Evolutionary conservation across 2,888 invertebrate species (phyloP).

Genomic region (Rotaria magnacalcarata): DNA sequence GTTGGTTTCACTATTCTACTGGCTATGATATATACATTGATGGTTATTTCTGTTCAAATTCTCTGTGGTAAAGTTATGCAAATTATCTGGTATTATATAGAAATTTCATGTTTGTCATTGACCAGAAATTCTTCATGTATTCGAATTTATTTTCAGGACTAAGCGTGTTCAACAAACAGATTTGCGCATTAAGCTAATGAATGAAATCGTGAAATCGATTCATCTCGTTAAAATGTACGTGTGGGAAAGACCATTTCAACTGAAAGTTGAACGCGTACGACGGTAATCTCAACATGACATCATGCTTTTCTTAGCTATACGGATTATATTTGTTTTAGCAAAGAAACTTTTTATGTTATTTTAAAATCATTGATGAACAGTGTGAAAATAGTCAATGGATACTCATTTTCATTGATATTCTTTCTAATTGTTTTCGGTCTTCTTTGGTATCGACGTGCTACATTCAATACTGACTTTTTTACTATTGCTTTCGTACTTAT

Average conservation of each 20-base stretch:
- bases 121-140: neutral
- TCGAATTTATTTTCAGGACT: conserved; percentile 63
- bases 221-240: conserved; percentile 94
- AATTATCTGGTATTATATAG: neutral
- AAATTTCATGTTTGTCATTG: too few relatives aligned
- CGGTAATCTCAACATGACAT: conserved; percentile 59
- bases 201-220: conserved; percentile 85
- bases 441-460: neutral
- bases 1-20: conserved; percentile 65
- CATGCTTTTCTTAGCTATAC: too few relatives aligned
- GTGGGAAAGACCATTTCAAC: conserved; percentile 83
- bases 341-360: neutral
- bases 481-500: neutral
- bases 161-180: conserved; percentile 80
- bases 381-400: neutral
- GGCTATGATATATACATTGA: conserved; percentile 60
- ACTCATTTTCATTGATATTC: neutral
- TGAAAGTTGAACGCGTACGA: conserved; percentile 73
- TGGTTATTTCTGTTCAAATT: neutral
- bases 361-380: neutral
- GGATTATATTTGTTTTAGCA: neutral
- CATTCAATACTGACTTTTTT: conserved; percentile 19
- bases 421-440: neutral
- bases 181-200: conserved; percentile 83
- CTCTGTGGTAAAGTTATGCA: conserved; percentile 4